Conservation (phyloP, 30 jellyfish, hydroid and myxozoan genomes). For the Aurelia sp. region DNA sequence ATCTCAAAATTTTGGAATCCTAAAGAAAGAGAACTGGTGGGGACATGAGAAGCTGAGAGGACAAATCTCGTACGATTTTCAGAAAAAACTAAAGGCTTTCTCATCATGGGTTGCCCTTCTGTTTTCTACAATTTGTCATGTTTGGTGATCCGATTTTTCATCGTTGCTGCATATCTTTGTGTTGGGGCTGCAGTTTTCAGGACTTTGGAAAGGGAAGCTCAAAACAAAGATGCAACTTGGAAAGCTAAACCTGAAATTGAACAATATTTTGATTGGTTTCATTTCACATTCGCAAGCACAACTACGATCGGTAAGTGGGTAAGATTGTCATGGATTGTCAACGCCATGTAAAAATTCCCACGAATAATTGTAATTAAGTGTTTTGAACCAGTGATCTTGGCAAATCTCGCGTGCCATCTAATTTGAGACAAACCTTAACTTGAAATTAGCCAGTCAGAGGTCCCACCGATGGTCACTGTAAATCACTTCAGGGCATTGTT, state of each 20-base stretch:
- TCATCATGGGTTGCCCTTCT: slow-evolving; percentile 44
- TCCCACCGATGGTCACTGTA: not conserved
- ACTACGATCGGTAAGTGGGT: slow-evolving; percentile 52
- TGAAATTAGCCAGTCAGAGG: not conserved
- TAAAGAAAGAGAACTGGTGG: too few species aligned
- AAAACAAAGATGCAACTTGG: not conserved
- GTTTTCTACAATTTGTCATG: slow-evolving; percentile 42
- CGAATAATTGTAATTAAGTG: not conserved
- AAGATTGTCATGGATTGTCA: too few species aligned
- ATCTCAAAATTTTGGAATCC: too few species aligned
- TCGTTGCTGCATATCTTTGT: slow-evolving; percentile 54
- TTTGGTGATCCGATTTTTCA: slow-evolving; percentile 40
- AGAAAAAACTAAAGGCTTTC: too few species aligned
- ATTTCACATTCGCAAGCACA: slow-evolving; percentile 52
- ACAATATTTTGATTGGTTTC: slow-evolving; percentile 64
- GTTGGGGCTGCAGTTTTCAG: slow-evolving; percentile 79
- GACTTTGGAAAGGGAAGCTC: slow-evolving; percentile 37
- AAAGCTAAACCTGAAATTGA: slow-evolving; percentile 31
- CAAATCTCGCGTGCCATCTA: not conserved
- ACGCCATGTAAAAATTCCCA: too few species aligned
- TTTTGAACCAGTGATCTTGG: not conserved
- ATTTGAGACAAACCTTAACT: not conserved
- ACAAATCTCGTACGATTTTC: too few species aligned
- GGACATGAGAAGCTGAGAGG: too few species aligned
- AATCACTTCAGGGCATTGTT: too few species aligned